These are phyloP conservation scores for Epizoanthus ramosus DNA, from an alignment of 92 coral and sea anemone species.

Conservation along the genomic window DNA sequence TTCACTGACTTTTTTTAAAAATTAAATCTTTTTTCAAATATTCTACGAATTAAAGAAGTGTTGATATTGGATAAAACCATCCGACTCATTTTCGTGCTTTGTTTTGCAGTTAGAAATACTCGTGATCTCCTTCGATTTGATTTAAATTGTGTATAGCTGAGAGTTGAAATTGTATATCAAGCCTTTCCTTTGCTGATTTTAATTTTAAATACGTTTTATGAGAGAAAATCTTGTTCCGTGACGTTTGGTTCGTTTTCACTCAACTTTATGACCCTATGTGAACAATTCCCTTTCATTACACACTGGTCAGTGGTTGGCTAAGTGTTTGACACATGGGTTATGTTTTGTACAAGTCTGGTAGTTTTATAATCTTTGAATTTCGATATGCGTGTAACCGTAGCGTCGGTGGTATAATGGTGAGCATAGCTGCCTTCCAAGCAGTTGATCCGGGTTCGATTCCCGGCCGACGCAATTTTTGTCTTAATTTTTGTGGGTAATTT, in stretches of 20 bases:
- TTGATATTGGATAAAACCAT: too few species aligned
- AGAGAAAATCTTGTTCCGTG: background rate
- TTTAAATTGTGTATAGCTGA: too few species aligned
- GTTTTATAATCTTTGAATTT: background rate
- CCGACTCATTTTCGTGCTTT: too few species aligned
- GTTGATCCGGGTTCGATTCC: conserved; percentile 99
- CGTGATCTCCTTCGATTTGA: too few species aligned
- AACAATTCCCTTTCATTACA: background rate
- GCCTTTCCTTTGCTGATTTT: too few species aligned
- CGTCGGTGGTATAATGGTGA: conserved; percentile 84
- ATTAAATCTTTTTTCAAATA: too few species aligned
- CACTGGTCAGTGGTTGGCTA: background rate
- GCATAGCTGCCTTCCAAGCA: conserved; percentile 99
- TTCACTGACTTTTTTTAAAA: too few species aligned
- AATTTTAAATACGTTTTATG: background rate
- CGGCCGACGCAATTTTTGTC: conserved; percentile 76
- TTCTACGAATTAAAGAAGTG: too few species aligned
- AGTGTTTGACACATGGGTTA: background rate
- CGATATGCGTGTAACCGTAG: background rate
- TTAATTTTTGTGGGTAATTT: too few species aligned
- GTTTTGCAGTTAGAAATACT: too few species aligned
- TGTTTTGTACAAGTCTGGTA: background rate
- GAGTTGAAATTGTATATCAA: too few species aligned
- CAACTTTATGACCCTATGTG: background rate
- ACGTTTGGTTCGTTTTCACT: background rate